Conservation (phyloP, 2,113 vertebrate species). For the Balaeniceps rex region DNA sequence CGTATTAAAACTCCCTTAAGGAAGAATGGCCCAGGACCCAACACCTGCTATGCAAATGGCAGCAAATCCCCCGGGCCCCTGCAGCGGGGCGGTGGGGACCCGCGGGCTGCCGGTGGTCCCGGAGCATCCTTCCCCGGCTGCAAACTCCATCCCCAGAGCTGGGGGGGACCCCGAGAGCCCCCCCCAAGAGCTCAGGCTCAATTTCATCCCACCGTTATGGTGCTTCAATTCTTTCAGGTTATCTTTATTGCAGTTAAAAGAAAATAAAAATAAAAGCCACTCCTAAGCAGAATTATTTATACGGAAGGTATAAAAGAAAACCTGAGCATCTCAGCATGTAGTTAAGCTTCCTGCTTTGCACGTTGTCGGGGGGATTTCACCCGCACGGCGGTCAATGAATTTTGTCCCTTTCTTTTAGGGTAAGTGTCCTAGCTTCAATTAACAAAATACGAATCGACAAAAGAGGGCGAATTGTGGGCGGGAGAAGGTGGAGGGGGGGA, state of each 20-base stretch:
- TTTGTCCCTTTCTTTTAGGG: neutral
- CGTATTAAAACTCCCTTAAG: constrained; percentile 83
- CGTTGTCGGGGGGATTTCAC: neutral
- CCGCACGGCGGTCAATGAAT: neutral
- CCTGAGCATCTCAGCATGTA: neutral
- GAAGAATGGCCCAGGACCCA: constrained; percentile 74
- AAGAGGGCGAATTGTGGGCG: neutral
- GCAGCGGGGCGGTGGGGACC: neutral
- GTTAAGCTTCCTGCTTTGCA: neutral
- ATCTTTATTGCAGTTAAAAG: neutral
- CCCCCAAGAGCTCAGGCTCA: neutral
- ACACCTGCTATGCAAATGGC: constrained; percentile 88
- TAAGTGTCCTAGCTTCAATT: neutral
- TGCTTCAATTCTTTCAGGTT: neutral
- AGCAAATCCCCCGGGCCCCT: constrained; percentile 67
- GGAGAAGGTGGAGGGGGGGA: neutral
- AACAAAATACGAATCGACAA: neutral
- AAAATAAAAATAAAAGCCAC: neutral
- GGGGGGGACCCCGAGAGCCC: neutral
- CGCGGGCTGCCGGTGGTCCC: neutral
- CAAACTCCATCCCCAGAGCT: neutral
- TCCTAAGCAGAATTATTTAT: neutral
- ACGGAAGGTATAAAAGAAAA: neutral
- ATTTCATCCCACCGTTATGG: neutral
- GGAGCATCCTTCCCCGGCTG: neutral